phyloP scores from a whole-genome alignment of 2,113 vertebrate species.

The Corythoichthys haematopterus region DNA sequence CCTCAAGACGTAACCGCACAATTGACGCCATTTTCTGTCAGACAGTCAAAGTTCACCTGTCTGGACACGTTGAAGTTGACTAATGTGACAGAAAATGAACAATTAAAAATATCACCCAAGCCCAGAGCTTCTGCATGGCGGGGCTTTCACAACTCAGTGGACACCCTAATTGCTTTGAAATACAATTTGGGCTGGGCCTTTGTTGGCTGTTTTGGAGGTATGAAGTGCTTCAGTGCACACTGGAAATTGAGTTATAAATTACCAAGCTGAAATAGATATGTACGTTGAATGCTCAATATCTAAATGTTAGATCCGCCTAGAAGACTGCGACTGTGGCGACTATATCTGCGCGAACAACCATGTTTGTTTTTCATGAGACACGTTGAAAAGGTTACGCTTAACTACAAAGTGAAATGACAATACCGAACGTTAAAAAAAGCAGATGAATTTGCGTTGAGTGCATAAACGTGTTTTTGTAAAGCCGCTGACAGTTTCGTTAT shows the following conservation, averaged over 20 bases:
- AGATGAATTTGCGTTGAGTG: conserved; percentile 40
- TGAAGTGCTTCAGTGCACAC: conserved; percentile 62
- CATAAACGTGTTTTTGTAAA: conserved; percentile 48
- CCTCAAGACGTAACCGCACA: conserved; percentile 33
- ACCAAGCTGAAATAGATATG: conserved; percentile 66
- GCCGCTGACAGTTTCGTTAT: conserved; percentile 63
- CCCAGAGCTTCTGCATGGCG: conserved; percentile 43
- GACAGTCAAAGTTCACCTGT: conserved; percentile 54
- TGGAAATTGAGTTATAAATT: conserved; percentile 75
- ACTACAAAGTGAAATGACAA: conserved; percentile 48
- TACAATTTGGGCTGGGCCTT: conserved; percentile 65
- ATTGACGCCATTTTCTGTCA: conserved; percentile 24
- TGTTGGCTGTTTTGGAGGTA: conserved; percentile 71
- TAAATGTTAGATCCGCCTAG: conserved; percentile 88
- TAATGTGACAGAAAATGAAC: conserved; percentile 73
- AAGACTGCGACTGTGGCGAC: conserved; percentile 26
- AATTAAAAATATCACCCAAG: conserved; percentile 66
- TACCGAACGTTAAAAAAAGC: conserved; percentile 44
- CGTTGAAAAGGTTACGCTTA: conserved; percentile 64
- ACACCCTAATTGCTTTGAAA: conserved; percentile 71
- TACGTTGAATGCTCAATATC: conserved; percentile 65
- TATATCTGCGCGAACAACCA: conserved; percentile 21
- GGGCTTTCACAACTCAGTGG: conserved; percentile 66
- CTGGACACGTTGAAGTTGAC: conserved; percentile 52
- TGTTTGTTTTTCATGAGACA: conserved; percentile 40